These are phyloP conservation scores for Eufriesea mexicana DNA, from an alignment of 1,140 invertebrate species.

Conservation along the genomic window DNA sequence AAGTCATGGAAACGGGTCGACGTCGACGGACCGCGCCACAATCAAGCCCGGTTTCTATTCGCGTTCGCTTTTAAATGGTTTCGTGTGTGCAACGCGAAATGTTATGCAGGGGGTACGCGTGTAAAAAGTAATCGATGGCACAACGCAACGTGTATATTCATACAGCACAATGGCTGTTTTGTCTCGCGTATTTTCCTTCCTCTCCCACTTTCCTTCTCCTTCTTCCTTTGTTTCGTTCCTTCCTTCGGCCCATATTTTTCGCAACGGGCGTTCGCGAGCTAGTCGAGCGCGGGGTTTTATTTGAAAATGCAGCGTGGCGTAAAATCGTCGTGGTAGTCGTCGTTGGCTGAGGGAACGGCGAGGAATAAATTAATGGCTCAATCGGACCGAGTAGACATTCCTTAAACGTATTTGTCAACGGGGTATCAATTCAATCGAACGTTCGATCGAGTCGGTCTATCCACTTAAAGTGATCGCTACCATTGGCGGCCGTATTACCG, in stretches of 20 bases:
- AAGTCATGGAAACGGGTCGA: background rate
- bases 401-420: constrained; percentile 43
- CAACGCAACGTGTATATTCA: constrained; percentile 2
- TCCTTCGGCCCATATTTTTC: background rate
- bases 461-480: constrained; percentile 11
- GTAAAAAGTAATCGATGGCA: constrained; percentile 34
- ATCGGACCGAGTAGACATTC: constrained; percentile 9
- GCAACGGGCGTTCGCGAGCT: too few relatives aligned
- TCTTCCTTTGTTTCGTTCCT: background rate
- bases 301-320: background rate
- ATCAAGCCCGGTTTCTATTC: constrained; percentile 34
- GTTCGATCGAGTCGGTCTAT: background rate
- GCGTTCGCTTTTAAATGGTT: constrained; percentile 32
- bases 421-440: constrained; percentile 35
- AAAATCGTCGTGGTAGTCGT: background rate
- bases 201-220: background rate
- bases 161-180: background rate
- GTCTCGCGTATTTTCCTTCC: background rate
- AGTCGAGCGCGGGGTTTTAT: background rate
- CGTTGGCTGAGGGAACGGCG: background rate
- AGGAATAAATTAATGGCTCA: constrained; percentile 43
- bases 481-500: constrained; percentile 26
- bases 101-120: background rate
- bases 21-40: background rate
- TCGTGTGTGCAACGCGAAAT: constrained; percentile 1